Evolutionary conservation across 2,888 invertebrate genomes (phyloP), one percentile per base, ranked within the genome.

Genomic region (Scelioninae gen. 1): DNA sequence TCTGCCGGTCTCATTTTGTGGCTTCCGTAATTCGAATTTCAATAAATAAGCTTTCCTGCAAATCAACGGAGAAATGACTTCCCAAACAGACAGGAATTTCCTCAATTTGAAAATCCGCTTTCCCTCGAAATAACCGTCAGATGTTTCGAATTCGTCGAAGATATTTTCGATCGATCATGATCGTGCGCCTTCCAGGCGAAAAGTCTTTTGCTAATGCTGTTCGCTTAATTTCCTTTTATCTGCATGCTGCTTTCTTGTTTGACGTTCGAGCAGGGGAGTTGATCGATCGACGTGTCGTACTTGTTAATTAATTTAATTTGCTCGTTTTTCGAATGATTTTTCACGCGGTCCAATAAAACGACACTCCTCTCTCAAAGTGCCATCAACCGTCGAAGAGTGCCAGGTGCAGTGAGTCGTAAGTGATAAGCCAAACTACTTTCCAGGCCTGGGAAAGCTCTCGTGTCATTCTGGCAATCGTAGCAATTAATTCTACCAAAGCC

Each of bases 361-460:
- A 69, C 63, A 60, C 75, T 69, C 34, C 56, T 75, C 62, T 60
- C 62, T 76, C 56, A 76, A 81, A 81, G 71, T 68, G 55, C 75
- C 74, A 78, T 72, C 69, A 81, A 65, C 72, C 75, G 49, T 69
- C 58, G 69, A 69, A 78, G 51, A 66, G 68, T 78, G 60, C 63
- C 72, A 78, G 69, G 77, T 74, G 82, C 71, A 75, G 43, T 77
- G 82, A 69, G 71, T 82, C 74, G 82, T 77, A 76, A 82, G 77
- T 82, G 82, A 82, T 82, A 82, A 82, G 82, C 77, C 77, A 77
- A 68, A 72, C 77, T 76, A 68, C 76, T 80, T 80, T 68, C 23
- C 53, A 49, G 66, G 63, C 45, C n/a, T 66, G 34, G 31, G 31
- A 71, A 81, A 56, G 56, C 47, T 60, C 53, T 53, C 58, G 15